These are phyloP conservation scores for Polymixis lichenea DNA, from an alignment of 2,888 invertebrate species.

Conservation along the genomic window DNA sequence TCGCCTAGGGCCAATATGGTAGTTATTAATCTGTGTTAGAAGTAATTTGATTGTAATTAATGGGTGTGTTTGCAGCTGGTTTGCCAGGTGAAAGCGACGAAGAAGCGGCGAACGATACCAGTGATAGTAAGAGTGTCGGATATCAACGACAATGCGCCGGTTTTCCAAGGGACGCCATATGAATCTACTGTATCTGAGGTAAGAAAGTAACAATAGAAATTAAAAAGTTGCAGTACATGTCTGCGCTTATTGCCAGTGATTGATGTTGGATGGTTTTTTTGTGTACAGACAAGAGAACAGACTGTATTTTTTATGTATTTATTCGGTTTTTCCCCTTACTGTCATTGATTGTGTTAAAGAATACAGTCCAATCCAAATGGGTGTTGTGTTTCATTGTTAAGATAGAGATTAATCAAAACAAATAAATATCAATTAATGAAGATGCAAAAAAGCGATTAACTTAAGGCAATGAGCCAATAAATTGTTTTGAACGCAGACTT, in stretches of 20 bases:
- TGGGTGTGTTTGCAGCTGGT: slow-evolving; percentile 92
- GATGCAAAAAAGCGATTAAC: neutral
- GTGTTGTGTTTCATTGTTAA: neutral
- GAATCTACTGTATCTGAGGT: slow-evolving; percentile 96
- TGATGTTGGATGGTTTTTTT: neutral
- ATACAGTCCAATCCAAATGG: neutral
- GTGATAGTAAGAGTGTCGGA: slow-evolving; percentile 97
- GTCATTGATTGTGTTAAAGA: neutral
- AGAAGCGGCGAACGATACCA: slow-evolving; percentile 95
- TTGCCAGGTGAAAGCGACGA: slow-evolving; percentile 95
- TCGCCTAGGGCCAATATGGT: slow-evolving; percentile 59
- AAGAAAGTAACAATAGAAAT: slow-evolving; percentile 51
- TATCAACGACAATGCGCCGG: slow-evolving; percentile 97
- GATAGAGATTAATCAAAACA: too few relatives aligned
- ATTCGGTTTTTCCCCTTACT: neutral
- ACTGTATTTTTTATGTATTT: too few relatives aligned
- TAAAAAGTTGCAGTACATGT: neutral
- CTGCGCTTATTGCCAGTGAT: neutral
- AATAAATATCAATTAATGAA: too few relatives aligned
- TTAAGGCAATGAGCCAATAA: neutral
- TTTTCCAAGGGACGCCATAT: slow-evolving; percentile 96
- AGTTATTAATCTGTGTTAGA: slow-evolving; percentile 66
- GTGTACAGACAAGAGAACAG: neutral
- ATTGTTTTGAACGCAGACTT: neutral
- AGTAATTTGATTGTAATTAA: slow-evolving; percentile 66